Conservation (phyloP, 2,113 vertebrate genomes). For the Cheilinus undulatus region DNA sequence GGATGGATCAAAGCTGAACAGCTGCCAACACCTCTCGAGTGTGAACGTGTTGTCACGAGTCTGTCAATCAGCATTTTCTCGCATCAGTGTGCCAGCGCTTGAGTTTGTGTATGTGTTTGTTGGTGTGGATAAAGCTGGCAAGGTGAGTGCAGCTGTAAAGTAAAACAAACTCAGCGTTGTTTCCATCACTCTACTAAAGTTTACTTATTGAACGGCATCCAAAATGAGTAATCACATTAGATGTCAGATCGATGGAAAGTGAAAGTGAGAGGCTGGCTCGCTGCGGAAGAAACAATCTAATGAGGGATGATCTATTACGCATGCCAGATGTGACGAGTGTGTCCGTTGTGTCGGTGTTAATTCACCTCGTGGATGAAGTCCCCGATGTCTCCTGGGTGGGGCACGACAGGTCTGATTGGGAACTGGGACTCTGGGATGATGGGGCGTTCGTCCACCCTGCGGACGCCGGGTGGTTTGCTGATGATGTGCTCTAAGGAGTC, state of each 20-base stretch:
- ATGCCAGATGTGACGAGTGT: background rate
- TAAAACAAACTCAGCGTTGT: constrained; percentile 39
- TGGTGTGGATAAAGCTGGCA: constrained; percentile 22
- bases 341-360: background rate
- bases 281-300: constrained; percentile 23
- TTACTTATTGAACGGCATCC: constrained; percentile 40
- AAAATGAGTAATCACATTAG: constrained; percentile 54
- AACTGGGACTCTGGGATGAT: constrained; percentile 96
- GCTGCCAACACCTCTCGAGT: constrained; percentile 79
- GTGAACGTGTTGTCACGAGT: constrained; percentile 76
- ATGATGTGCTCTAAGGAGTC: constrained; percentile 96
- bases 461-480: constrained; percentile 91
- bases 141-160: constrained; percentile 47
- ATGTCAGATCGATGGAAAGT: constrained; percentile 47
- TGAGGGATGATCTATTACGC: background rate
- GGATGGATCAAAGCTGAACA: constrained; percentile 79
- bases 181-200: constrained; percentile 20
- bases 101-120: constrained; percentile 31
- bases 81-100: constrained; percentile 62
- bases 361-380: constrained; percentile 98
- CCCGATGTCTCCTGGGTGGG: constrained; percentile 96
- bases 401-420: constrained; percentile 92
- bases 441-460: constrained; percentile 95
- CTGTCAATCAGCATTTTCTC: constrained; percentile 81
- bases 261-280: constrained; percentile 35